Evolutionary conservation across 2,888 invertebrate species (phyloP).

Genomic region (Conistra vaccinii): DNA sequence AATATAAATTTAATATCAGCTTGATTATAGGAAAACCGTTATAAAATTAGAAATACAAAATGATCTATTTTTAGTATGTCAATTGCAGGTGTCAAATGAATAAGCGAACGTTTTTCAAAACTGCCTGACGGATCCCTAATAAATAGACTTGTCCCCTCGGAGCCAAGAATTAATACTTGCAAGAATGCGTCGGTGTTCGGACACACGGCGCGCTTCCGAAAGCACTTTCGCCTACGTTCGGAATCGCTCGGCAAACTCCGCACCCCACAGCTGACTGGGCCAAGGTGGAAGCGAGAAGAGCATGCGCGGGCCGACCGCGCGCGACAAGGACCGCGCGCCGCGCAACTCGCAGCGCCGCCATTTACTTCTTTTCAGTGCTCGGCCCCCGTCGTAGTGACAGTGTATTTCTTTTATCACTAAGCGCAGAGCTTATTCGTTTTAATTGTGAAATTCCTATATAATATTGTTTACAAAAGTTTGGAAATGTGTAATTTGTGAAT

Average conservation of each 20-base stretch:
- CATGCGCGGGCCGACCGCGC: constrained; percentile 62
- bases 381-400: constrained; percentile 87
- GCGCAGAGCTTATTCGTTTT: constrained; percentile 83
- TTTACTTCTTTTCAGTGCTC: constrained; percentile 88
- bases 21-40: constrained; percentile 11
- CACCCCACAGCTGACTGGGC: constrained; percentile 89
- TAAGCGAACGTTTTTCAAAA: constrained; percentile 45
- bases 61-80: constrained; percentile 1
- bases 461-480: constrained; percentile 81
- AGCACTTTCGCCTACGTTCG: constrained; percentile 88
- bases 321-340: constrained; percentile 77
- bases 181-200: constrained; percentile 78
- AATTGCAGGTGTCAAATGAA: constrained; percentile 30
- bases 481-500: constrained; percentile 77
- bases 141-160: constrained; percentile 66
- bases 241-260: constrained; percentile 81
- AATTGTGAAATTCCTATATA: constrained; percentile 85
- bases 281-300: constrained; percentile 78
- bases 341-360: constrained; percentile 86
- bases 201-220: constrained; percentile 81
- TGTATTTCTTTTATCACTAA: constrained; percentile 80
- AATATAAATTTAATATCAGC: no score
- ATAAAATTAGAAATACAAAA: constrained; percentile 7
- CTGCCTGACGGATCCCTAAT: constrained; percentile 65
- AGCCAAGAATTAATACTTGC: constrained; percentile 75